Conservation (phyloP, 2,113 vertebrate species). For the Crotalus horridus region DNA sequence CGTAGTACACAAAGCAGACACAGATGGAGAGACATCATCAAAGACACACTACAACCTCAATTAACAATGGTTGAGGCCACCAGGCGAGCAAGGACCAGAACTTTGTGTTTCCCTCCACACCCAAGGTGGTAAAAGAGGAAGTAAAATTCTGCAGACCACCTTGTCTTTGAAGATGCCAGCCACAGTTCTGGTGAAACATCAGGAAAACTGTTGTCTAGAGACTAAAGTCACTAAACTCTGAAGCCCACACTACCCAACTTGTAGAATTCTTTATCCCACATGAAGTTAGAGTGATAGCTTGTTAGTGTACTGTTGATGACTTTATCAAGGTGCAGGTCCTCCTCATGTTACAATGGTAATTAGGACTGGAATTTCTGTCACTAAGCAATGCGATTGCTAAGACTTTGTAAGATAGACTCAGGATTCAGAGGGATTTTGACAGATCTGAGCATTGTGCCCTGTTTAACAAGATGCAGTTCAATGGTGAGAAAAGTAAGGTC, state of each 20-base stretch:
- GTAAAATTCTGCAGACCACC: neutral
- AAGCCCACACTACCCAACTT: neutral
- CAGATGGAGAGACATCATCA: neutral
- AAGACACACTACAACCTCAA: neutral
- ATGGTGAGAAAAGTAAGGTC: neutral
- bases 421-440: neutral
- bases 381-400: neutral
- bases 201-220: neutral
- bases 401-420: neutral
- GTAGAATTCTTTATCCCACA: neutral
- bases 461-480: neutral
- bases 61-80: neutral
- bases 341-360: neutral
- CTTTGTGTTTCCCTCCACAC: neutral
- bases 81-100: neutral
- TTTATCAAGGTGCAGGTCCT: neutral
- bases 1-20: neutral
- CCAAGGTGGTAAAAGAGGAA: neutral
- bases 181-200: neutral
- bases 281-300: neutral
- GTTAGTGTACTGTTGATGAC: neutral
- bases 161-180: neutral
- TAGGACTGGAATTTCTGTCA: neutral
- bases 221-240: neutral
- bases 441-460: neutral